Evolutionary conservation across 2,888 invertebrate species (phyloP).

Genomic region (Dolichopus griseipennis): DNA sequence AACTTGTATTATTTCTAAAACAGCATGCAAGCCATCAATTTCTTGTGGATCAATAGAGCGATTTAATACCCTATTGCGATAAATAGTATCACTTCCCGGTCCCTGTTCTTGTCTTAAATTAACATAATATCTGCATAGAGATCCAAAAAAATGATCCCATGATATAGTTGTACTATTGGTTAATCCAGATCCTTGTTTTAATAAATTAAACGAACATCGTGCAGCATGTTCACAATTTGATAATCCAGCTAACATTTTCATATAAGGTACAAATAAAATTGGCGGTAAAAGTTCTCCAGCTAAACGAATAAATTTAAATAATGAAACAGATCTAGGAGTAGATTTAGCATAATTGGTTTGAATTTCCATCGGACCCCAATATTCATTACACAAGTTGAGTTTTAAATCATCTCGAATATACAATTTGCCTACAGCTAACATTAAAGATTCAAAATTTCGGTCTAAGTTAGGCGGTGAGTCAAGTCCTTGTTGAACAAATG

Average conservation of each 20-base stretch:
- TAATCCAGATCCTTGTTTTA: constrained; percentile 56
- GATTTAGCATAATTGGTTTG: constrained; percentile 29
- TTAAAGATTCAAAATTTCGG: constrained; percentile 73
- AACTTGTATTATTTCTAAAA: constrained; percentile 65
- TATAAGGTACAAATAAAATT: constrained; percentile 74
- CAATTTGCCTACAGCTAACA: constrained; percentile 67
- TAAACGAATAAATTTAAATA: constrained; percentile 84
- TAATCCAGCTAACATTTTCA: constrained; percentile 76
- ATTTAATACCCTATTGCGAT: constrained; percentile 48
- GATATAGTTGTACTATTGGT: constrained; percentile 52
- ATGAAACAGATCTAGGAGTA: constrained; percentile 60
- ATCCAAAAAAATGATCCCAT: constrained; percentile 79
- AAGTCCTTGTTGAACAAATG: constrained; percentile 66
- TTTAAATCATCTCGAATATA: constrained; percentile 66
- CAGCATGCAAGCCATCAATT: constrained; percentile 76
- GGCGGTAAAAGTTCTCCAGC: constrained; percentile 80
- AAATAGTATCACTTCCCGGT: constrained; percentile 56
- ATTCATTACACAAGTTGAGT: constrained; percentile 65
- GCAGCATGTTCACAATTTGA: constrained; percentile 70
- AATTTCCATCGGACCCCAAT: constrained; percentile 54
- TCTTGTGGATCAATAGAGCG: constrained; percentile 67
- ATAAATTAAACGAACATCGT: constrained; percentile 64
- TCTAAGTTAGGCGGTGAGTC: constrained; percentile 63
- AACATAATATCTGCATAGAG: constrained; percentile 62
- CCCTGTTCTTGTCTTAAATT: constrained; percentile 63